These are phyloP conservation scores for Pachycephus smyrnensis DNA, from an alignment of 2,888 invertebrate species.

Conservation along the genomic window DNA sequence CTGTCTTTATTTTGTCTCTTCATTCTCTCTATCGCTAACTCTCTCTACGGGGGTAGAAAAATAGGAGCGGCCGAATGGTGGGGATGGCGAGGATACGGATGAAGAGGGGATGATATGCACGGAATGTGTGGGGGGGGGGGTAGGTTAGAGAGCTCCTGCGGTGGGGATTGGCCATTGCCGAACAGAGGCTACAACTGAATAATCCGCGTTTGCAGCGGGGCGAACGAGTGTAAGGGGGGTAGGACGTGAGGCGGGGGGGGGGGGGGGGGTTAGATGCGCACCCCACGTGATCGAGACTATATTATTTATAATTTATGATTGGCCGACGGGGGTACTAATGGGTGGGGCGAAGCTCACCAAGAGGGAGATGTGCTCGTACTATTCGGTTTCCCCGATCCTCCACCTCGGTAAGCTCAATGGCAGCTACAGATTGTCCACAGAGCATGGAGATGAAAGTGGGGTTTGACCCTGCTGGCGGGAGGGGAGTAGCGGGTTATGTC, in stretches of 20 bases:
- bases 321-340: slow-evolving; percentile 18
- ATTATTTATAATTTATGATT: slow-evolving; percentile 41
- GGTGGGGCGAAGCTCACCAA: not conserved
- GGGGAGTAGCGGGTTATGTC: not conserved
- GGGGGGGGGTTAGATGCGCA: not conserved
- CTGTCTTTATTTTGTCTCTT: not conserved
- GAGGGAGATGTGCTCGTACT: not conserved
- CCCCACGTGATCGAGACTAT: slow-evolving; percentile 17
- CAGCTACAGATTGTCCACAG: not conserved
- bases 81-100: not conserved
- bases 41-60: not conserved
- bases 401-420: not conserved
- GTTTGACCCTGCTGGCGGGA: not conserved
- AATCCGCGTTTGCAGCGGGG: not conserved
- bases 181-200: slow-evolving; percentile 3
- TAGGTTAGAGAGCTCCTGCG: not conserved
- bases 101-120: not conserved
- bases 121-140: not conserved
- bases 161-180: slow-evolving; percentile 1
- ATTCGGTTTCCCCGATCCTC: not conserved
- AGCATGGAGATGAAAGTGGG: not conserved
- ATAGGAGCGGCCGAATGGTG: not conserved
- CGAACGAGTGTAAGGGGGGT: not conserved
- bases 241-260: not conserved
- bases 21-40: not conserved